These are phyloP conservation scores for Vireo altiloquus DNA, from an alignment of 2,113 vertebrate genomes.

Conservation along the genomic window DNA sequence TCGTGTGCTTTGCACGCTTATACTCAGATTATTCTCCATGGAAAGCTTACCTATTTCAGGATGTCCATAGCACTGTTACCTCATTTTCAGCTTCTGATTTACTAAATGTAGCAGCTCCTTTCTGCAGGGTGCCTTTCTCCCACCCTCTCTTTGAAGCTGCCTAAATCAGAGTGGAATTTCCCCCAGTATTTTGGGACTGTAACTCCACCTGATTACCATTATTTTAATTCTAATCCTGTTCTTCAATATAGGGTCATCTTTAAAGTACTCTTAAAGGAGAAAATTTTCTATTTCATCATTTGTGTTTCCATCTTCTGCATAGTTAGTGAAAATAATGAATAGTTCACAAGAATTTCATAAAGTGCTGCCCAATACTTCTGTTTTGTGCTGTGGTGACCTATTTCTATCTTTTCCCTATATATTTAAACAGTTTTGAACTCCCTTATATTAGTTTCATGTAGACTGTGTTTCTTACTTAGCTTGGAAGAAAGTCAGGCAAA, in stretches of 20 bases:
- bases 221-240: neutral
- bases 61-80: accelerated
- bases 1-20: neutral
- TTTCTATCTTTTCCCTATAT: neutral
- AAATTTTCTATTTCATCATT: neutral
- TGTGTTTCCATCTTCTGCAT: neutral
- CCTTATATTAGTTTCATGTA: neutral
- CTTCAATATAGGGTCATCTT: neutral
- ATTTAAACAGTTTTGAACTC: neutral
- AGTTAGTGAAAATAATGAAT: neutral
- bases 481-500: neutral
- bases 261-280: neutral
- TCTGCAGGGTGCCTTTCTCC: neutral
- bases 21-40: accelerated
- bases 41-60: neutral
- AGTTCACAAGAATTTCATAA: neutral
- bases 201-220: neutral
- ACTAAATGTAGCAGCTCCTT: neutral
- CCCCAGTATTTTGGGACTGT: neutral
- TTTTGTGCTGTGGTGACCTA: neutral
- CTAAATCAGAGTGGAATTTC: neutral
- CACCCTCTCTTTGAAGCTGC: neutral
- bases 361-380: neutral
- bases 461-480: neutral
- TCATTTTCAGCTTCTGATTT: neutral